Evolutionary conservation across 53 echinoderm and acorn worm species (phyloP).

Genomic region (Henricia sp.): DNA sequence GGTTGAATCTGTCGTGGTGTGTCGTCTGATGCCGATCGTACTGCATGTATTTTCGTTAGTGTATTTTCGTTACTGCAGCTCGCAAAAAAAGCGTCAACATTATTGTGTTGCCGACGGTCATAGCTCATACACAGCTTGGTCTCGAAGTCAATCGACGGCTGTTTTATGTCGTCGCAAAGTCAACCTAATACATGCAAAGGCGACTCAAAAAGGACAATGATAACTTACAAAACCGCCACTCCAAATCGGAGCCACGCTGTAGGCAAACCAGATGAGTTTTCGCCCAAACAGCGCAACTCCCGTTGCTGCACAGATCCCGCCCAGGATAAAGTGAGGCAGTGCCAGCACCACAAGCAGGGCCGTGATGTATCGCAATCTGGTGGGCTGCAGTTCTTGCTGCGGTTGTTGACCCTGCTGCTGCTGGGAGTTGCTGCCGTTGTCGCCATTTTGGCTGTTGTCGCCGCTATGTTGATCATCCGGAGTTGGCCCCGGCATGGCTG

Average conservation of each 20-base stretch:
- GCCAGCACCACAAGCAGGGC: conserved; percentile 63
- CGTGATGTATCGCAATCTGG: conserved; percentile 37
- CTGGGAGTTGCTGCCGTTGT: not conserved
- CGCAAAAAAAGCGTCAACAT: no score
- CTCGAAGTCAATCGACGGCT: no score
- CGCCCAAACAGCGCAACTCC: conserved; percentile 78
- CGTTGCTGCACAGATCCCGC: conserved; percentile 69
- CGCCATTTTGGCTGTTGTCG: not conserved
- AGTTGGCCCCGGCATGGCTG: not conserved
- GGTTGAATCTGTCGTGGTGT: no score
- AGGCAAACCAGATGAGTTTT: conserved; percentile 84
- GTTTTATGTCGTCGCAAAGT: no score
- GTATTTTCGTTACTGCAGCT: no score
- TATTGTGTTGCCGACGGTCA: no score
- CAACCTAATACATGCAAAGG: no score
- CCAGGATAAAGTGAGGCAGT: conserved; percentile 86
- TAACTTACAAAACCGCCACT: conserved; percentile 93
- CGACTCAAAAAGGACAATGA: no score
- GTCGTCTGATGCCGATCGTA: no score
- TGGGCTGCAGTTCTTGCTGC: conserved; percentile 8
- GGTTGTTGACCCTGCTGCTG: no score
- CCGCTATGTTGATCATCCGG: not conserved
- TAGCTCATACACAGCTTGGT: no score
- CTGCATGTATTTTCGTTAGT: no score
- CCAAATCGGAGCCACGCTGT: conserved; percentile 95